A percentile compares a stretch with the other conserved stretches of the same genome.
These are phyloP conservation scores for Idaea biselata DNA, from an alignment of 2,888 invertebrate genomes.

Conservation along the genomic window DNA sequence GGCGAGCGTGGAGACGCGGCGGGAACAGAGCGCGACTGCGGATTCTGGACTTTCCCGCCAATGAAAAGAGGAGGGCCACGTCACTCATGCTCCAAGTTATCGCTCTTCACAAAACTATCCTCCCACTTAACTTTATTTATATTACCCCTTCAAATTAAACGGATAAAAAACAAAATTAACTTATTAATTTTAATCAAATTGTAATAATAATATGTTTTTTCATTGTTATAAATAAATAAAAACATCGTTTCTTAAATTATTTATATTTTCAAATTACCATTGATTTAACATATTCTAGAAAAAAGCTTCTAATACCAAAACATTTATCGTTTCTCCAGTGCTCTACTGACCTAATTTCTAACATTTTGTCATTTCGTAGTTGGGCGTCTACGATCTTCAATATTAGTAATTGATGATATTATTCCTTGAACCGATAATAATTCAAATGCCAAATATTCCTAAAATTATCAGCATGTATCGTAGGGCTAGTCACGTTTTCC, in stretches of 20 bases:
- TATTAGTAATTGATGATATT: background rate
- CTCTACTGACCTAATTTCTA: slow-evolving; percentile 52
- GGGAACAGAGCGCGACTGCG: slow-evolving; percentile 66
- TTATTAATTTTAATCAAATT: too few species aligned
- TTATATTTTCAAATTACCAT: background rate
- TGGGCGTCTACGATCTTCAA: background rate
- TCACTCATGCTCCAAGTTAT: slow-evolving; percentile 36
- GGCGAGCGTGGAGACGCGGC: slow-evolving; percentile 59
- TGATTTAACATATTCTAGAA: background rate
- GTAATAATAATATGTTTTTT: too few species aligned
- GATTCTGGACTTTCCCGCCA: slow-evolving; percentile 45
- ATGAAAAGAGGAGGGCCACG: background rate
- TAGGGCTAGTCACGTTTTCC: slow-evolving; percentile 5
- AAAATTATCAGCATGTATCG: background rate
- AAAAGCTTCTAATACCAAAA: background rate
- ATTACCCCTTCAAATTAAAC: background rate
- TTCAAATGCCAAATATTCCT: background rate
- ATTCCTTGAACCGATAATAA: background rate
- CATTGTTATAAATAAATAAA: too few species aligned
- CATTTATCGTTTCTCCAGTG: slow-evolving; percentile 15
- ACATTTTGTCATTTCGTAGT: slow-evolving; percentile 1
- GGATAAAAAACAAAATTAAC: too few species aligned
- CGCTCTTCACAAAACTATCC: slow-evolving; percentile 27
- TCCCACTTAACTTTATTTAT: slow-evolving; percentile 13
- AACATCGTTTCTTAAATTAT: background rate